Conservation (phyloP, 2,888 invertebrate genomes). For the Lasioglossum marginatum region DNA sequence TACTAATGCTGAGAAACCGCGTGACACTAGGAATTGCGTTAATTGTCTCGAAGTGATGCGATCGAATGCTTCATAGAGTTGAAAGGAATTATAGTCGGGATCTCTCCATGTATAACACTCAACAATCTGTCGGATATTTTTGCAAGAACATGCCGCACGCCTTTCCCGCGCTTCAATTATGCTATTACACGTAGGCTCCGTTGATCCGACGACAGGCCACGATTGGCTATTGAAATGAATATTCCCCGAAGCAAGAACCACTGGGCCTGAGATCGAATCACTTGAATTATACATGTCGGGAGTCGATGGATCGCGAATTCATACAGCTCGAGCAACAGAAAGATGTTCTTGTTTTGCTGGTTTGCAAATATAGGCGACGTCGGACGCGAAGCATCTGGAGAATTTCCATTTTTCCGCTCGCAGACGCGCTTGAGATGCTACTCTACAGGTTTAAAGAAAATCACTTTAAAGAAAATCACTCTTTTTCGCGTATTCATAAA, state of each 20-base stretch:
- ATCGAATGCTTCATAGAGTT: not conserved
- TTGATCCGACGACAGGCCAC: constrained; percentile 23
- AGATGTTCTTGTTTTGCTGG: constrained; percentile 22
- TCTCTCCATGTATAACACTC: too few relatives aligned
- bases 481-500: not conserved
- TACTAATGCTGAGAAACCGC: not conserved
- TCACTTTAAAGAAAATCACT: too few relatives aligned
- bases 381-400: constrained; percentile 17
- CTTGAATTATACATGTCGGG: constrained; percentile 41
- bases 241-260: constrained; percentile 8
- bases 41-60: not conserved
- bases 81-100: not conserved
- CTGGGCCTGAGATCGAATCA: constrained; percentile 20
- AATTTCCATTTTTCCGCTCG: constrained; percentile 27
- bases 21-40: too few relatives aligned
- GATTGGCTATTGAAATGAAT: constrained; percentile 47
- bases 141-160: not conserved
- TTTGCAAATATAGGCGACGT: constrained; percentile 10
- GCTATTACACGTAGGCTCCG: constrained; percentile 1
- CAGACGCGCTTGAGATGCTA: not conserved
- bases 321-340: not conserved
- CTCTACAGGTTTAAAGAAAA: not conserved
- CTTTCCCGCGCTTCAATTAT: not conserved
- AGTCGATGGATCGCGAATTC: constrained; percentile 16
- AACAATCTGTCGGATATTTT: not conserved